Percentiles rank a stretch among this genome's conserved stretches.
Conservation (phyloP, 2,888 invertebrate species). For the Agelastica alni region DNA sequence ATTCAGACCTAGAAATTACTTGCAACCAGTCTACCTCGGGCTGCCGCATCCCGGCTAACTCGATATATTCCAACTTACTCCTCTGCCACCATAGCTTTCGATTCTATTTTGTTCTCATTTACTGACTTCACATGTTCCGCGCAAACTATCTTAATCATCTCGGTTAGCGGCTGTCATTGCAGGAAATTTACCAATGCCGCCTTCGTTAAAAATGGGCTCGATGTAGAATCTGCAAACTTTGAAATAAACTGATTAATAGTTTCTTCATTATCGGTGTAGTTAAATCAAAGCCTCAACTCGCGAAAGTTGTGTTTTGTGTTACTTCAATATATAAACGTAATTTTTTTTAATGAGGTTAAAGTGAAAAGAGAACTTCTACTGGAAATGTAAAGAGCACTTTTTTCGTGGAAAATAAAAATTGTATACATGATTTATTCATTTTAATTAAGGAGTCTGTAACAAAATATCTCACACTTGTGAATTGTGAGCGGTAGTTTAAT, state of each 20-base stretch:
- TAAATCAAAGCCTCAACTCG: too few relatives aligned
- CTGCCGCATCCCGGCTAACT: constrained; percentile 41
- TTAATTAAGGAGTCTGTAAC: too few relatives aligned
- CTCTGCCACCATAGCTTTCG: constrained; percentile 38
- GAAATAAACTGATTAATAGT: background rate
- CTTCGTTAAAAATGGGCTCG: constrained; percentile 28
- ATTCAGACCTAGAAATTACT: constrained; percentile 36
- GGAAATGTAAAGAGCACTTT: too few relatives aligned
- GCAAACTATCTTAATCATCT: constrained; percentile 39
- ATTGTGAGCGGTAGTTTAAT: too few relatives aligned
- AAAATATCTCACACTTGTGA: too few relatives aligned
- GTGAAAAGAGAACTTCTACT: too few relatives aligned
- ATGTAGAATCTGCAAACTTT: constrained; percentile 3
- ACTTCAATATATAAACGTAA: too few relatives aligned
- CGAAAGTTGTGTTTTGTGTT: too few relatives aligned
- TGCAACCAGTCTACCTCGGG: constrained; percentile 43
- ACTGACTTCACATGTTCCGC: constrained; percentile 35
- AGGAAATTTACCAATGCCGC: constrained; percentile 29
- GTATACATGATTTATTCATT: too few relatives aligned
- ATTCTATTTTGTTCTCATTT: constrained; percentile 42
- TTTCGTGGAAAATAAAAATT: too few relatives aligned
- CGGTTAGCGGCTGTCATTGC: constrained; percentile 37
- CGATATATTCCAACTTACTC: constrained; percentile 36
- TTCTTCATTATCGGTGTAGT: background rate
- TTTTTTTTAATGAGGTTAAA: too few relatives aligned